Evolutionary conservation across 2,113 vertebrate genomes (phyloP).

Genomic region (Aldabrachelys gigantea): DNA sequence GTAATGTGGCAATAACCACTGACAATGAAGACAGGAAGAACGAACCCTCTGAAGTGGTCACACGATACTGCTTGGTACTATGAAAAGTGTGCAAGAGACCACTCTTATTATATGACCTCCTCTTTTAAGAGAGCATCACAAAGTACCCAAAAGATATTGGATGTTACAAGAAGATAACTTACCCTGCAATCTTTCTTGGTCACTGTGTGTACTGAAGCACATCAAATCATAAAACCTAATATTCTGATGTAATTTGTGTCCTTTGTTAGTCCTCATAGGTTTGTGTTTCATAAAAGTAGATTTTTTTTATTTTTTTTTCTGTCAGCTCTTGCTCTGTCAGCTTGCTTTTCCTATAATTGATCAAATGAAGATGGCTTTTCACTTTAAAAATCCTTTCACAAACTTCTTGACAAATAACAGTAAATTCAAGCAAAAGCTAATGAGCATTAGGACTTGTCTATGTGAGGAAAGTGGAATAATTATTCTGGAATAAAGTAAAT

Average conservation of each 20-base stretch:
- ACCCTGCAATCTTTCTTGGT: background rate
- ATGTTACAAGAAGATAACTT: background rate
- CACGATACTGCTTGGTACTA: background rate
- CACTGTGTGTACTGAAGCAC: background rate
- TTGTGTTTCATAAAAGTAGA: background rate
- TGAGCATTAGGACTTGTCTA: background rate
- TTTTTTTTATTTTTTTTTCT: background rate
- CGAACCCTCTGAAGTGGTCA: background rate
- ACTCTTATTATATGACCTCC: background rate
- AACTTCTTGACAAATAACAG: background rate
- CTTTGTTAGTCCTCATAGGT: background rate
- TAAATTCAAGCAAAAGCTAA: background rate
- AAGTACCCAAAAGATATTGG: background rate
- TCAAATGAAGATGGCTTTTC: background rate
- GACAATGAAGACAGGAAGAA: background rate
- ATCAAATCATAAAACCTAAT: background rate
- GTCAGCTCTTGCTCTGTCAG: background rate
- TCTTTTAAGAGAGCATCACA: background rate
- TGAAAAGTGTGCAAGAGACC: background rate
- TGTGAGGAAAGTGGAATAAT: background rate
- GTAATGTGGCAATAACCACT: background rate
- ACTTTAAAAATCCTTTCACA: background rate
- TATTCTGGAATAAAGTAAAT: background rate
- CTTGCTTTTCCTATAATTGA: background rate
- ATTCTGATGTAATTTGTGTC: background rate